These are phyloP conservation scores for Drosophila arizonae DNA, from an alignment of 1,140 invertebrate genomes.

Conservation along the genomic window DNA sequence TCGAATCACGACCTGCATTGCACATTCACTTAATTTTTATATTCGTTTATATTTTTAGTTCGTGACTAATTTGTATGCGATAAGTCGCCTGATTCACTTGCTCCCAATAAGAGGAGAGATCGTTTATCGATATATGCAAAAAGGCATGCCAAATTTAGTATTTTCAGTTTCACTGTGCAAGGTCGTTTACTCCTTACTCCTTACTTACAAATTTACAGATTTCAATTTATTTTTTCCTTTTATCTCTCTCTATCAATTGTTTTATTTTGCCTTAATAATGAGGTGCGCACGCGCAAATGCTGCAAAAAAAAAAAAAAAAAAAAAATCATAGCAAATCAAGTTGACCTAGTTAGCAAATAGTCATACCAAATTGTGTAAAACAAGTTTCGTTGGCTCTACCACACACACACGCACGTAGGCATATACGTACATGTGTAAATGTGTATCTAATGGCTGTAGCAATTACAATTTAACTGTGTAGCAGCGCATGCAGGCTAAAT, in stretches of 20 bases:
- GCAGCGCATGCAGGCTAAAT: conserved; percentile 40
- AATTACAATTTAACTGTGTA: conserved; percentile 52
- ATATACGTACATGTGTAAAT: conserved; percentile 1
- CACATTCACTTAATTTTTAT: not conserved
- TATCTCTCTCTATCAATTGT: conserved; percentile 4
- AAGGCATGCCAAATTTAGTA: not conserved
- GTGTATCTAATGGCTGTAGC: conserved; percentile 60
- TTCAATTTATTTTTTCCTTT: not conserved
- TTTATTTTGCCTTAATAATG: conserved; percentile 39
- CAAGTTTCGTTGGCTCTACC: conserved; percentile 51
- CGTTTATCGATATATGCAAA: not conserved
- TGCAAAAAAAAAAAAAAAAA: conserved; percentile 4
- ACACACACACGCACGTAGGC: conserved; percentile 10
- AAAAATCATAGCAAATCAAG: conserved; percentile 45
- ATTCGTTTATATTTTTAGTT: conserved; percentile 2
- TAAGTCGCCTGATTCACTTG: not conserved
- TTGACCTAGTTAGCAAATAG: conserved; percentile 69
- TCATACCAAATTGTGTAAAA: conserved; percentile 69
- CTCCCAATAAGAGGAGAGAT: not conserved
- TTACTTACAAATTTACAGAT: not conserved
- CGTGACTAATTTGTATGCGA: not conserved
- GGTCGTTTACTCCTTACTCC: not conserved
- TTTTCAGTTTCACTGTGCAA: not conserved
- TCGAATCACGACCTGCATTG: too few species aligned
- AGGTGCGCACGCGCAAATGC: conserved; percentile 36